Conservation (phyloP, 2,797 vertebrate genomes). For the Pagetopsis macropterus region DNA sequence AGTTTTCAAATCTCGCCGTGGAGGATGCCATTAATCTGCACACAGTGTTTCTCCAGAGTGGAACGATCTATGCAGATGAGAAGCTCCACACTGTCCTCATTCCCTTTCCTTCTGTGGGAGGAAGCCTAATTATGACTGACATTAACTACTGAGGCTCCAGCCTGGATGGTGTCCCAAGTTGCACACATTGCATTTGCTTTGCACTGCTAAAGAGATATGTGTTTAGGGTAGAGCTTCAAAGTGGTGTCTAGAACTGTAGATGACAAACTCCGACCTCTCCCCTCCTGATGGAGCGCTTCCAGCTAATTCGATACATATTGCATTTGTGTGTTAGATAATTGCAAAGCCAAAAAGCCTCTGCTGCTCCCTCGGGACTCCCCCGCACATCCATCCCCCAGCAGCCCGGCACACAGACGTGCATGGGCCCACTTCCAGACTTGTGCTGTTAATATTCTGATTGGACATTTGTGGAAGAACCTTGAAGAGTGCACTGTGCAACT, state of each 20-base stretch:
- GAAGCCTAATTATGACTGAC: constrained; percentile 61
- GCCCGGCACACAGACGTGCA: constrained; percentile 18
- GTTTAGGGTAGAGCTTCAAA: constrained; percentile 42
- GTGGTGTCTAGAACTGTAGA: constrained; percentile 49
- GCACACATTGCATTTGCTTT: constrained; percentile 55
- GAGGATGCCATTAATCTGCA: constrained; percentile 71
- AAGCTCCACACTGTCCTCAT: constrained; percentile 54
- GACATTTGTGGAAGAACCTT: constrained; percentile 74
- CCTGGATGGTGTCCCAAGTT: constrained; percentile 37
- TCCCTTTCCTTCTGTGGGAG: constrained; percentile 44
- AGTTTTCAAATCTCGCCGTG: constrained; percentile 67
- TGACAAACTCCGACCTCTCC: constrained; percentile 51
- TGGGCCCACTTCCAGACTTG: constrained; percentile 60
- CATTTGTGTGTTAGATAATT: constrained; percentile 70
- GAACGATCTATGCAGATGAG: constrained; percentile 57
- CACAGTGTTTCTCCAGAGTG: constrained; percentile 51
- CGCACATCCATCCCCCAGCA: constrained; percentile 19
- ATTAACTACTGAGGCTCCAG: constrained; percentile 43
- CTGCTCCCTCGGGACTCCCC: constrained; percentile 34
- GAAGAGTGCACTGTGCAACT: constrained; percentile 71
- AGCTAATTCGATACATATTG: constrained; percentile 67
- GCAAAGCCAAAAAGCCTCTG: constrained; percentile 49
- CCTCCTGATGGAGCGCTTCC: constrained; percentile 59
- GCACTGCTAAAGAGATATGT: constrained; percentile 34
- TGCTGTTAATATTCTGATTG: constrained; percentile 69